A percentile compares a stretch with the other conserved stretches of the same genome.
Evolutionary conservation across 2,113 vertebrate species (phyloP).

Genomic region (Sceloporus tristichus): DNA sequence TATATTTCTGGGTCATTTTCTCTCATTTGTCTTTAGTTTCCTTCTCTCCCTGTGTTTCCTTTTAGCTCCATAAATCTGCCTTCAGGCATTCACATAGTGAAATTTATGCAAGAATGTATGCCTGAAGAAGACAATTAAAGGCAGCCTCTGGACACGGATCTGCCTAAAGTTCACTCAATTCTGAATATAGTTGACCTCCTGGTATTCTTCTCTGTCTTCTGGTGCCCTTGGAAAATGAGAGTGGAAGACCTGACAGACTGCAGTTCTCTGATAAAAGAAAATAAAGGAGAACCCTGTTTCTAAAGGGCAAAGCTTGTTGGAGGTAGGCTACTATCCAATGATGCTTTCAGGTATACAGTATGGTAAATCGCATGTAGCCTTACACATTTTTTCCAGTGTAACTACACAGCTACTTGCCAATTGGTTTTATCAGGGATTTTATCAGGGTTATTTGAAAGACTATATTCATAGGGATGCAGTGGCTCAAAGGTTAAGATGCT

Average conservation of each 20-base stretch:
- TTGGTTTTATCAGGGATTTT: background rate
- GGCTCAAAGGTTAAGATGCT: no score
- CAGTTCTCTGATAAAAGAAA: conserved; percentile 58
- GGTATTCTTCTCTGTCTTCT: conserved; percentile 43
- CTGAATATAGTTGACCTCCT: conserved; percentile 58
- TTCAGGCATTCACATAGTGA: background rate
- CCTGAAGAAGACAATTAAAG: conserved; percentile 57
- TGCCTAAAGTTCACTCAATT: conserved; percentile 9
- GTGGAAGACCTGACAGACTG: conserved; percentile 12
- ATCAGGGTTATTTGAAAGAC: background rate
- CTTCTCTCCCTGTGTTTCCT: background rate
- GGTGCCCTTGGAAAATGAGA: conserved; percentile 33
- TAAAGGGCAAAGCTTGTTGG: conserved; percentile 42
- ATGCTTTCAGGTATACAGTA: conserved; percentile 40
- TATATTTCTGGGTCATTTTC: conserved; percentile 22
- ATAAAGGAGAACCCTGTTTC: conserved; percentile 33
- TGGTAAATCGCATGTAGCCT: conserved; percentile 32
- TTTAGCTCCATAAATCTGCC: conserved; percentile 18
- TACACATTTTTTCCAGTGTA: conserved; percentile 11
- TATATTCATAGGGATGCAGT: no score
- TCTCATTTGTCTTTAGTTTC: conserved; percentile 21
- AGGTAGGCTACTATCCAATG: conserved; percentile 43
- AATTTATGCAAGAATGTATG: conserved; percentile 52
- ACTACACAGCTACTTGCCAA: background rate
- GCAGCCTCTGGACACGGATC: conserved; percentile 15